Base-by-base conservation (phyloP, 2,888 invertebrate genomes). In the Acanthopleura granulata region DNA sequence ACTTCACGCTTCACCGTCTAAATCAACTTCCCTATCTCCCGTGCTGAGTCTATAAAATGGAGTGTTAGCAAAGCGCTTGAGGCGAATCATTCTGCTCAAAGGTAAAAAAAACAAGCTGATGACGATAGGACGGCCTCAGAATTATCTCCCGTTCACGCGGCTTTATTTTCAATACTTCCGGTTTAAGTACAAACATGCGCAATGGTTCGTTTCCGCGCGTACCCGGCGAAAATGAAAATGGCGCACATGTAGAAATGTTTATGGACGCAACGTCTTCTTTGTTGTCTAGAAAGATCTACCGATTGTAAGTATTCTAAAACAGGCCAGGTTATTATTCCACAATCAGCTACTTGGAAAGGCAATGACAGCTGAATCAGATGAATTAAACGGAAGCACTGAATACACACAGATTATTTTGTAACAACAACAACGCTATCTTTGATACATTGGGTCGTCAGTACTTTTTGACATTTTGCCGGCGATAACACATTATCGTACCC, bases 151-250 rank as follows among this genome's bases (percentile, higher is more conserved):
- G 18, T 57, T 22, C 57, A 57, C 57, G 57, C 57, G n/a, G 57
- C 57, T 18, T 57, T 57, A n/a, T n/a, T 57, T 57, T 3, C 57
- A 57, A 22, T 57, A 57, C 57, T 57, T 57, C 57, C 57, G 66
- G 25, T 66, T 27, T 27, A 3, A 25, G 66, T 66, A 25, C 29
- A 66, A 27, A 22, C 66, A 66, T 66, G 66, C 66, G 66, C 66
- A 66, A 16, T 66, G 18, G 27, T 16, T 16, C 16, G 25, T 25
- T 66, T 66, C 66, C 66, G 66, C 66, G 25, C 66, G 66, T 66
- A 27, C 25, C 22, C 29, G 66, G 66, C 66, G 22, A 22, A 27
- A 66, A 66, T 16, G 29, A 22, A 66, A 66, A 27, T 66, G 66
- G 25, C 66, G 57, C 57, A 57, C 22, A n/a, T 6, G 6, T 40